Conservation (phyloP, 2,888 invertebrate genomes). For the Pristionchus exspectatus region DNA sequence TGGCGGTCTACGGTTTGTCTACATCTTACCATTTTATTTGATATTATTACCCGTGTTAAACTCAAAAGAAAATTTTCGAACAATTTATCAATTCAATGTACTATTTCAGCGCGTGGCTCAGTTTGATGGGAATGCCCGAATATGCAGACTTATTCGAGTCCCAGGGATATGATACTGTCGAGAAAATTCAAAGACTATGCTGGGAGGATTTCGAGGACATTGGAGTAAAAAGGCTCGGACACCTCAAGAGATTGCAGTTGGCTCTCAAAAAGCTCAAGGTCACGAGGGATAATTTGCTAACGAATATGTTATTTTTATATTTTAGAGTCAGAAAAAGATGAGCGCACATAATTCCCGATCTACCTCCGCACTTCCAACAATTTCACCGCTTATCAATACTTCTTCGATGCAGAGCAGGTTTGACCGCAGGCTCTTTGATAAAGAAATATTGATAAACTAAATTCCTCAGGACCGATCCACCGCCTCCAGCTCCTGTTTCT, state of each 20-base stretch:
- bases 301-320: background rate
- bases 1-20: slow-evolving; percentile 62
- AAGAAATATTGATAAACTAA: background rate
- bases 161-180: slow-evolving; percentile 94
- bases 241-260: slow-evolving; percentile 97
- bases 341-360: background rate
- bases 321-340: background rate
- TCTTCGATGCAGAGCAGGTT: background rate
- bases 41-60: background rate
- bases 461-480: slow-evolving; percentile 59
- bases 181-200: slow-evolving; percentile 92
- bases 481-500: slow-evolving; percentile 63
- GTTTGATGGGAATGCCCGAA: slow-evolving; percentile 91
- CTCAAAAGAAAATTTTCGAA: too few relatives aligned
- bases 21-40: background rate
- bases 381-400: background rate
- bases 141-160: slow-evolving; percentile 92
- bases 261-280: slow-evolving; percentile 91
- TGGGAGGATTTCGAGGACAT: slow-evolving; percentile 99
- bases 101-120: slow-evolving; percentile 88
- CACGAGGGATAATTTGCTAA: background rate
- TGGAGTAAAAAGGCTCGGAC: slow-evolving; percentile 85
- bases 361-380: background rate
- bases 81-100: background rate
- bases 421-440: background rate